These are phyloP conservation scores for Epinephelus fuscoguttatus DNA, from an alignment of 2,113 vertebrate species.

Conservation along the genomic window DNA sequence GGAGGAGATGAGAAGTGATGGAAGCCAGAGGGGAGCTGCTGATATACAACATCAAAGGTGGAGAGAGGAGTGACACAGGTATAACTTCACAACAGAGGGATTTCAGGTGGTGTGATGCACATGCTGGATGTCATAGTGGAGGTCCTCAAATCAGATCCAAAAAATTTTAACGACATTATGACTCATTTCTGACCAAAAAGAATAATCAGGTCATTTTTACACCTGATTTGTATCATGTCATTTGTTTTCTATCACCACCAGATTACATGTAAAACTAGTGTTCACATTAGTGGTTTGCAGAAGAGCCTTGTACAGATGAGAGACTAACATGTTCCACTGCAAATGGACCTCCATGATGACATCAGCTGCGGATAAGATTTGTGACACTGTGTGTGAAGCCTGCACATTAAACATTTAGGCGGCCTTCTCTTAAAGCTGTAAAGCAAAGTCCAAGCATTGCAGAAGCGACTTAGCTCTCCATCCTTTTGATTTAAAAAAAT, in stretches of 20 bases:
- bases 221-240: neutral
- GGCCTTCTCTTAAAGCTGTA: neutral
- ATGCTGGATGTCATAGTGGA: slow-evolving; percentile 13
- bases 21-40: slow-evolving; percentile 34
- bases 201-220: neutral
- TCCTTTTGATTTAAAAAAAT: no score
- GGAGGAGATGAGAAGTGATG: slow-evolving; percentile 62
- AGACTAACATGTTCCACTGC: neutral
- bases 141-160: neutral
- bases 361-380: neutral
- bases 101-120: neutral
- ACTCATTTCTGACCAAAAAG: neutral
- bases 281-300: neutral
- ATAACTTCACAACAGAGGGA: neutral
- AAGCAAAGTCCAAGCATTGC: neutral
- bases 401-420: neutral
- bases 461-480: no score
- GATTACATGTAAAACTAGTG: neutral
- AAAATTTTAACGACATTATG: neutral
- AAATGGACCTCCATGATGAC: neutral
- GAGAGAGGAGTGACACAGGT: neutral
- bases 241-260: neutral
- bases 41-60: slow-evolving; percentile 6
- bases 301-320: neutral
- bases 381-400: neutral